Percentiles rank a stretch among this genome's conserved stretches.
These are phyloP conservation scores for Nyctibius grandis DNA, from an alignment of 2,797 vertebrate genomes.

Conservation along the genomic window DNA sequence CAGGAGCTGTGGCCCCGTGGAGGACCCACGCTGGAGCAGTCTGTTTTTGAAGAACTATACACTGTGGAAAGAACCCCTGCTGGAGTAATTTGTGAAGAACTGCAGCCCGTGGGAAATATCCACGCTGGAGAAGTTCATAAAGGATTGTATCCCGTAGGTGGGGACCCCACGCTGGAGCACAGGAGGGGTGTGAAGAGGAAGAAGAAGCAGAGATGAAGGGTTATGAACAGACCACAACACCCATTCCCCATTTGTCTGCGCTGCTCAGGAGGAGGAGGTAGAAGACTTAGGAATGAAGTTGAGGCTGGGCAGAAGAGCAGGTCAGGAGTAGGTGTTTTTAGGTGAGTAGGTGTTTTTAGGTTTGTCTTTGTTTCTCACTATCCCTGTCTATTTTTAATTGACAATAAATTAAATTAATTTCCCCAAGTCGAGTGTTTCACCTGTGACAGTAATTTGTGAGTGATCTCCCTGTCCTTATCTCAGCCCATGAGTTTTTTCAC, in stretches of 20 bases:
- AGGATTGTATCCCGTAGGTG: not conserved
- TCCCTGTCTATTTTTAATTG: not conserved
- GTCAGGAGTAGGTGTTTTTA: not conserved
- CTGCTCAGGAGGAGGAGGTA: fast-evolving
- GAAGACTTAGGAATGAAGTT: not conserved
- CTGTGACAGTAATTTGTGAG: not conserved
- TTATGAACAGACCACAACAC: not conserved
- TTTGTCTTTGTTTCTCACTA: not conserved
- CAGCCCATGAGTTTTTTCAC: not conserved
- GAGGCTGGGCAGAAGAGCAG: not conserved
- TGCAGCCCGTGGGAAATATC: not conserved
- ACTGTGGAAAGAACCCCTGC: not conserved
- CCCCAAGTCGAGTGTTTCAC: not conserved
- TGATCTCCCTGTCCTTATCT: not conserved
- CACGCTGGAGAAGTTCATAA: not conserved
- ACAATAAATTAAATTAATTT: not conserved
- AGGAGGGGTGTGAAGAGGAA: not conserved
- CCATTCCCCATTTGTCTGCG: fast-evolving
- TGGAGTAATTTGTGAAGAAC: not conserved
- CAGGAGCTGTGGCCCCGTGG: not conserved
- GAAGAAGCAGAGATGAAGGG: fast-evolving
- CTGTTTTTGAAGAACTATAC: not conserved
- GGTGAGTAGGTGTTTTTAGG: not conserved
- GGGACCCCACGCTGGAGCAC: not conserved
- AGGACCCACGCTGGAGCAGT: too few relatives aligned